Evolutionary conservation across 2,797 vertebrate species (phyloP).

Genomic region (Adrianichthys oophorus): DNA sequence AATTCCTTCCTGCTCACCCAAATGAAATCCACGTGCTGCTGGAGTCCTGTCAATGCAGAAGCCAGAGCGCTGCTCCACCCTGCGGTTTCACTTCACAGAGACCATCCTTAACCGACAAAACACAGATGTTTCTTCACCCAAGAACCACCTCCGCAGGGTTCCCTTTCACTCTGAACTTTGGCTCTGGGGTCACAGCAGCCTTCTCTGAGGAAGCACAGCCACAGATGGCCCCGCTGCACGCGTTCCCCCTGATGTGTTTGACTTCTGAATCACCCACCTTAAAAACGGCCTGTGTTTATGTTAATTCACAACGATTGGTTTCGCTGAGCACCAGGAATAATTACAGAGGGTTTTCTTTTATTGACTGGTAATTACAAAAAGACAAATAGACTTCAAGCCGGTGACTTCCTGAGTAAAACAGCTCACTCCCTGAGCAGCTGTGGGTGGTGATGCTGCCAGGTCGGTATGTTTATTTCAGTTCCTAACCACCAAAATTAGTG

Average conservation of each 20-base stretch:
- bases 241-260: slow-evolving; percentile 24
- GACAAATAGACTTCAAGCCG: slow-evolving; percentile 72
- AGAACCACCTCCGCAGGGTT: slow-evolving; percentile 17
- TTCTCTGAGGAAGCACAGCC: slow-evolving; percentile 37
- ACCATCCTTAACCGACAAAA: slow-evolving; percentile 35
- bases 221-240: slow-evolving; percentile 45
- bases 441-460: slow-evolving; percentile 46
- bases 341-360: slow-evolving; percentile 68
- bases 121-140: slow-evolving; percentile 31
- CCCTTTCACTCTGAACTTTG: slow-evolving; percentile 43
- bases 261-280: slow-evolving; percentile 36
- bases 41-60: no score
- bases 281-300: slow-evolving; percentile 56
- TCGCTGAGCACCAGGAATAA: slow-evolving; percentile 55
- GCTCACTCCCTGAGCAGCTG: slow-evolving; percentile 50
- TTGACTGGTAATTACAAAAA: slow-evolving; percentile 73
- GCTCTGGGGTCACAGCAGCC: slow-evolving; percentile 28
- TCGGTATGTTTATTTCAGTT: slow-evolving; percentile 46
- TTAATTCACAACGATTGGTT: slow-evolving; percentile 63
- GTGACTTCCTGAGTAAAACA: slow-evolving; percentile 62
- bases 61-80: slow-evolving; percentile 11
- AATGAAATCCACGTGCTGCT: slow-evolving; percentile 35
- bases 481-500: slow-evolving; percentile 31
- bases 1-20: slow-evolving; percentile 18
- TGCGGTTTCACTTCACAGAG: slow-evolving; percentile 31